These are phyloP conservation scores for Parthenolecanium corni DNA, from an alignment of 2,888 invertebrate species.

Conservation along the genomic window DNA sequence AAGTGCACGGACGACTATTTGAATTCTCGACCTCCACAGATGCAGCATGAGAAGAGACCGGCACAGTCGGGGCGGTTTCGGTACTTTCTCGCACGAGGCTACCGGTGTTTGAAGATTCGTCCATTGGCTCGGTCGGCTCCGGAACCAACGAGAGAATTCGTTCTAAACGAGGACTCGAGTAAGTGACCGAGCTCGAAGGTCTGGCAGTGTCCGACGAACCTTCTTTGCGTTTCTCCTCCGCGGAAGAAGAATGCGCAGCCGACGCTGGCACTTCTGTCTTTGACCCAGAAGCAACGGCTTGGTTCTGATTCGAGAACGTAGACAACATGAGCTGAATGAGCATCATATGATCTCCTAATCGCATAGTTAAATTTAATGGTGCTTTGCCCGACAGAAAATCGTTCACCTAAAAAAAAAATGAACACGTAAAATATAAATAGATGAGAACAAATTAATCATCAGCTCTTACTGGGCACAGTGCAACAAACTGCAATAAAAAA, in stretches of 20 bases:
- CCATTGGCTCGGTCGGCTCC: not conserved
- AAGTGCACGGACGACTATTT: not conserved
- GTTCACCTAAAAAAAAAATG: slow-evolving; percentile 53
- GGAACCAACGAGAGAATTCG: slow-evolving; percentile 6
- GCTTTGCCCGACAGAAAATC: slow-evolving; percentile 91
- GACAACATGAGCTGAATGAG: slow-evolving; percentile 87
- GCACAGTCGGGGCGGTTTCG: not conserved
- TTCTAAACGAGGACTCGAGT: slow-evolving; percentile 11
- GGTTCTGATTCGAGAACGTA: slow-evolving; percentile 54
- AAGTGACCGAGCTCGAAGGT: not conserved
- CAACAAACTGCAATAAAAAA: too few species aligned
- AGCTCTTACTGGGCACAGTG: too few species aligned
- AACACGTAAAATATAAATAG: slow-evolving; percentile 9
- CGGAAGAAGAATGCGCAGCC: slow-evolving; percentile 6
- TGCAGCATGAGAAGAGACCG: not conserved
- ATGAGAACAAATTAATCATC: not conserved
- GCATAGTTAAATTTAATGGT: slow-evolving; percentile 86
- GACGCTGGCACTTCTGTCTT: slow-evolving; percentile 37
- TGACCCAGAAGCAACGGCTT: slow-evolving; percentile 24
- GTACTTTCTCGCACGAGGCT: too few species aligned
- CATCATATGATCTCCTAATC: slow-evolving; percentile 95
- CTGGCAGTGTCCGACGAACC: not conserved
- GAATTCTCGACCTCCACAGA: not conserved
- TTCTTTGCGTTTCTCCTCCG: not conserved
- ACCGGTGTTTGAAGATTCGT: too few species aligned